Base-by-base conservation (phyloP, 2,113 vertebrate genomes). In the Actenoides lindsayi region DNA sequence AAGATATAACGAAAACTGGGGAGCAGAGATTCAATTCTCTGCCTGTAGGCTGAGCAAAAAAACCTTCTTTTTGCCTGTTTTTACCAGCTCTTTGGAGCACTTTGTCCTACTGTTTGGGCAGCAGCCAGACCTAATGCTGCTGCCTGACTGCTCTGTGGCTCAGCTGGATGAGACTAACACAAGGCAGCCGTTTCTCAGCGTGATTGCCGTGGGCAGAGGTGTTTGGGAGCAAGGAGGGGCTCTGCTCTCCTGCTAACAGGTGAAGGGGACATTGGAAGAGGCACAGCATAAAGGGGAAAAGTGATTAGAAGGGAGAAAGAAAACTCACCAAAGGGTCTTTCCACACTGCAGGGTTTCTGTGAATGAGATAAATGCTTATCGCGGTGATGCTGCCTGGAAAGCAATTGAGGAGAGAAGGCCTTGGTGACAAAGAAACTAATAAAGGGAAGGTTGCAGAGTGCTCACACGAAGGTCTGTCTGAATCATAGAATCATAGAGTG, bases 301-400 rank as follows among this genome's bases (percentile, higher is more conserved):
- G 60, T 4, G 24, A 48, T 39, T 7, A 51, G 48, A 67, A 80
- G 17, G 59, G 31, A 11, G 70, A 54, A 93, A n/a, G 14, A 79
- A 87, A 84, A 48, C 96, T 87, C 88, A 97, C 97, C 94, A 23
- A 84, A 67, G 97, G 97, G 57, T 97, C 93, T 53, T 97, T 96
- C 97, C 97, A 97, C 24, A 97, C 24, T 4, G 8, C 6, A 14
- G 95, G 87, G 37, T 95, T 97, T 83, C 97, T 96, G 88, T 98
- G 97, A 59, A 97, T 95, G 54, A 89, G 57, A 69, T 96, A 97
- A 71, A 98, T 94, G 79, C 94, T 96, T 64, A 97, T 7, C 1
- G 59, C 91, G 4, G 33, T 1, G 1, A 69, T 0, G 0, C 11
- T 46, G 56, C 97, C 97, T 98, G 95, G 46, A 76, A 92, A 89